Percentiles rank a stretch among this genome's conserved stretches.
Evolutionary conservation across 92 coral and sea anemone genomes (phyloP).

Genomic region (Bergia sp.): DNA sequence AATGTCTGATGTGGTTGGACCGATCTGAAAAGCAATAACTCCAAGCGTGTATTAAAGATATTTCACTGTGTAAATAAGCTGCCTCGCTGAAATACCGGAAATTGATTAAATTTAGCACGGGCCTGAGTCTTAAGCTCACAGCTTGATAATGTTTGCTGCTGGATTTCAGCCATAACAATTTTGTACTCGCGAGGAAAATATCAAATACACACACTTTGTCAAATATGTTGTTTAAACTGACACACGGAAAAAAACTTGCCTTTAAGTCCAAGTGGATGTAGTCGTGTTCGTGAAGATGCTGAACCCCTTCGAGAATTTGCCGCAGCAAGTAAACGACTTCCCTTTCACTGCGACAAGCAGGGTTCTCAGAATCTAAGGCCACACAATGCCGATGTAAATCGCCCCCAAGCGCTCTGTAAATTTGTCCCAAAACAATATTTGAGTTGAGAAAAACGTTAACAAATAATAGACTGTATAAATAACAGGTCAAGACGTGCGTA

Average conservation of each 20-base stretch:
- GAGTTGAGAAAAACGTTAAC: slow-evolving; percentile 21
- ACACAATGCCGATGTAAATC: slow-evolving; percentile 91
- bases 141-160: slow-evolving; percentile 39
- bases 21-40: slow-evolving; percentile 36
- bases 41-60: slow-evolving; percentile 16
- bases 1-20: neutral
- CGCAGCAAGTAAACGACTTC: slow-evolving; percentile 86
- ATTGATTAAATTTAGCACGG: slow-evolving; percentile 44
- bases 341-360: slow-evolving; percentile 87
- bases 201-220: slow-evolving; percentile 27
- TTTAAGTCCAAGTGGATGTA: slow-evolving; percentile 83
- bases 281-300: slow-evolving; percentile 79
- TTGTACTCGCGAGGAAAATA: neutral
- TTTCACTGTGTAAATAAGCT: slow-evolving; percentile 30
- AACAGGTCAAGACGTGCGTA: slow-evolving; percentile 18
- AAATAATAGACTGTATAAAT: slow-evolving; percentile 46
- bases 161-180: slow-evolving; percentile 36
- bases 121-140: neutral
- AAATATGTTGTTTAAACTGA: slow-evolving; percentile 3
- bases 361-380: slow-evolving; percentile 85
- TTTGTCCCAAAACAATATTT: slow-evolving; percentile 34
- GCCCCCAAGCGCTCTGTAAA: slow-evolving; percentile 89
- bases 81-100: slow-evolving; percentile 26
- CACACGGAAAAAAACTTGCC: slow-evolving; percentile 51
- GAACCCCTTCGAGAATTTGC: slow-evolving; percentile 86